Evolutionary conservation across 35 echinoderm and acorn worm genomes (phyloP).

Genomic region (Holothuria glaberrima): DNA sequence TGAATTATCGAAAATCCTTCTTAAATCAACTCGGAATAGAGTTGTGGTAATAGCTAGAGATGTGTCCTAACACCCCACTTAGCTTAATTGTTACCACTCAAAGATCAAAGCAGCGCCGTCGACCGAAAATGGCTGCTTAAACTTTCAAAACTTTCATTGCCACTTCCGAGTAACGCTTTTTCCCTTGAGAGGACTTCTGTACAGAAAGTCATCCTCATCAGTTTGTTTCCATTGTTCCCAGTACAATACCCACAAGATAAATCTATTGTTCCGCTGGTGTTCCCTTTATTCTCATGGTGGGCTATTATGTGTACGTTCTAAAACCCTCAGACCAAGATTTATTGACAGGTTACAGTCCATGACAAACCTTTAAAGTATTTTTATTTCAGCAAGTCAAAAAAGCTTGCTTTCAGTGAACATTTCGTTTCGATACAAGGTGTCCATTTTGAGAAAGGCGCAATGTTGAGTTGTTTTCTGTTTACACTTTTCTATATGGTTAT

Average conservation of each 20-base stretch:
- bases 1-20: background rate
- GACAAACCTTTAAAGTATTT: conserved; percentile 5
- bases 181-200: too few species aligned
- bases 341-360: conserved; percentile 22
- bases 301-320: background rate
- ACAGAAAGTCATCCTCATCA: too few species aligned
- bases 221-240: background rate
- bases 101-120: background rate
- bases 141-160: background rate
- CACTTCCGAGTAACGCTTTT: background rate
- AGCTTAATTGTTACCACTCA: conserved; percentile 22
- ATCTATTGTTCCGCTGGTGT: conserved; percentile 24
- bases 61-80: conserved; percentile 12
- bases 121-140: background rate
- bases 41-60: background rate
- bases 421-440: too few species aligned
- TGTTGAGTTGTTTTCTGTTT: too few species aligned
- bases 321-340: background rate
- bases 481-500: too few species aligned
- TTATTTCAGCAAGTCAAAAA: conserved; percentile 5
- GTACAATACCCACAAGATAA: conserved; percentile 7
- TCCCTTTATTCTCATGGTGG: background rate
- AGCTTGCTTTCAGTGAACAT: too few species aligned
- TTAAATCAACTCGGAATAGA: background rate
- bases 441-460: too few species aligned